Conservation (phyloP, 2,113 vertebrate species). For the Turnix velox region DNA sequence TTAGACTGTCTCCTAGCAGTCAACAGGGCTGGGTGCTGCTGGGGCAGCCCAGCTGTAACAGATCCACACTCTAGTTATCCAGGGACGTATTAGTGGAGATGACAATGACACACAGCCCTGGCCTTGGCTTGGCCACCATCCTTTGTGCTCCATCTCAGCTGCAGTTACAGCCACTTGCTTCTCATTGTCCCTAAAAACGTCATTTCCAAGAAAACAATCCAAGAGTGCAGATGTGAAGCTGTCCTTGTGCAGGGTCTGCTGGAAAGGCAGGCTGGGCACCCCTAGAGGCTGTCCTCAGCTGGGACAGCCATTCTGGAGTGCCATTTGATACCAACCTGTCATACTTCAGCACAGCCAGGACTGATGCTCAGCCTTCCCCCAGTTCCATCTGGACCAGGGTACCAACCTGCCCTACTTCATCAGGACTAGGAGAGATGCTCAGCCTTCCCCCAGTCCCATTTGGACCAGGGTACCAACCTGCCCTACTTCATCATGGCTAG, state of each 20-base stretch:
- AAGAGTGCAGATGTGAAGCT: background rate
- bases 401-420: no score
- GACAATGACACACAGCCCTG: background rate
- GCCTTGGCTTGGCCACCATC: background rate
- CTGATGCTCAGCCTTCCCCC: no score
- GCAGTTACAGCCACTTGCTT: accelerated
- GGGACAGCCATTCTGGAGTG: background rate
- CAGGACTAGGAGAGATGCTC: background rate
- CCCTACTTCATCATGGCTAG: background rate
- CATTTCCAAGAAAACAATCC: background rate
- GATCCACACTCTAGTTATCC: accelerated
- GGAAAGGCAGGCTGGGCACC: background rate
- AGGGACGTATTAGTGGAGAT: background rate
- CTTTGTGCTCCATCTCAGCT: background rate
- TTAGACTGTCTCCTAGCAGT: background rate
- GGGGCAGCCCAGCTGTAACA: background rate
- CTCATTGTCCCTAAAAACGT: background rate
- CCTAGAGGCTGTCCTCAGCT: background rate
- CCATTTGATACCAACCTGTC: accelerated
- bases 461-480: no score
- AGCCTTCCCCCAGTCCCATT: background rate
- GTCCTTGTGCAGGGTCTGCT: accelerated
- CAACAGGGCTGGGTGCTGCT: background rate
- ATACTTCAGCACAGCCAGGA: no score
- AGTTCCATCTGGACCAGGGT: no score